Evolutionary conservation across 2,113 vertebrate species (phyloP), one percentile per base, ranked within the genome.

Genomic region (Perca fluviatilis): DNA sequence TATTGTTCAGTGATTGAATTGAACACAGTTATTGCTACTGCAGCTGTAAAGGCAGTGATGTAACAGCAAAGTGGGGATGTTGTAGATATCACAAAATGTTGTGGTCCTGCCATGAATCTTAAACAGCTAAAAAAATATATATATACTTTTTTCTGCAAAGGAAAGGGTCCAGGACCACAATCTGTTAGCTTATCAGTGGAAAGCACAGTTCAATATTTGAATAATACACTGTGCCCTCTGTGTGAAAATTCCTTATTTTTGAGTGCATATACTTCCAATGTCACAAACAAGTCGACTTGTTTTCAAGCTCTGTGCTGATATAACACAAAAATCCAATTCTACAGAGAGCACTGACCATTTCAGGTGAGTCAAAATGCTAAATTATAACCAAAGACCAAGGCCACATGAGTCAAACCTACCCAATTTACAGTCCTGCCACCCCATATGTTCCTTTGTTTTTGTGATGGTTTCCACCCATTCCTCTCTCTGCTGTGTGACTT

Each of bases 311-410:
- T 74, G 30, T 70, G 66, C 51, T 83, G 64, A 71, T 85, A 67
- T 64, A 79, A 86, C 43, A 56, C 63, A 85, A 58, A 83, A 88
- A 88, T 85, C 74, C 76, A 89, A 91, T 89, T 83, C 70, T 81
- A 74, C 78, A 71, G 57, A 64, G 80, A 70, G 62, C 61, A 54
- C 36, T 62, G 62, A 62, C 30, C 65, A 87, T 84, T 84, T 80
- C 58, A 30, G 67, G 50, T 0, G 13, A 79, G 70, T 87, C 80
- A 67, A 61, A 87, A 82, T 65, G 49, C 69, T 82, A 82, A 89
- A 85, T 87, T 87, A 83, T 76, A 73, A 78, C 57, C 21, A 8
- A 74, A 58, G 60, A 61, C 78, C 61, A 70, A 77, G 76, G 88
- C 64, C 49, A 61, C 49, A 69, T 57, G 65, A 87, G 87, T 85